Percentiles rank a stretch among this genome's conserved stretches.
These are phyloP conservation scores for Augochlora pura DNA, from an alignment of 1,140 invertebrate genomes.

Conservation along the genomic window DNA sequence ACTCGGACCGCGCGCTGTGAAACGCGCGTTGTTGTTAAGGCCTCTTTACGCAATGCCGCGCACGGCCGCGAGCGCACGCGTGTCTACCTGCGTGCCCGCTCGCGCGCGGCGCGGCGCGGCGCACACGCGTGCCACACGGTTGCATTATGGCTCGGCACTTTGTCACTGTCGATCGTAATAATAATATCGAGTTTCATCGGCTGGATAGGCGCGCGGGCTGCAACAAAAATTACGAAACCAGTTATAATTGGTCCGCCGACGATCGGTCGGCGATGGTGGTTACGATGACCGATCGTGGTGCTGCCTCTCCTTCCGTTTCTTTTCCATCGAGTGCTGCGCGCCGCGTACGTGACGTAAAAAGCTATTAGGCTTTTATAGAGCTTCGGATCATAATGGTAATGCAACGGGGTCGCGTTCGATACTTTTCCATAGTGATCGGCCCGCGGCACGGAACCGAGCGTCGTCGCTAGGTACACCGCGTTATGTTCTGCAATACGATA, in stretches of 20 bases:
- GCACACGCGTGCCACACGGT: conserved; percentile 51
- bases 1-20: conserved; percentile 72
- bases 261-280: neutral
- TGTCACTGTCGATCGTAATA: conserved; percentile 52
- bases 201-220: neutral
- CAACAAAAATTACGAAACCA: conserved; percentile 20
- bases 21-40: conserved; percentile 75
- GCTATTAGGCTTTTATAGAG: conserved; percentile 24
- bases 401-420: neutral
- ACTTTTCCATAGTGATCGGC: neutral
- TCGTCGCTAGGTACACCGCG: too few relatives aligned
- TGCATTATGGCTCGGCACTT: conserved; percentile 55
- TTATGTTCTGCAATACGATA: conserved; percentile 34
- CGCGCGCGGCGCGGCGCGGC: conserved; percentile 49
- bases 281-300: neutral
- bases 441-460: neutral
- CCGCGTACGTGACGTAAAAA: conserved; percentile 6
- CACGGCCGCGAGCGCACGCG: conserved; percentile 59
- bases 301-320: neutral
- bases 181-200: conserved; percentile 28
- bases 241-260: conserved; percentile 11
- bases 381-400: conserved; percentile 30
- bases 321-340: neutral
- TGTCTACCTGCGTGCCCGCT: neutral
- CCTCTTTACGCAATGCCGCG: conserved; percentile 46